Percentiles rank a stretch among this genome's conserved stretches.
Evolutionary conservation across 2,113 vertebrate species (phyloP).

Genomic region (Heliornis fulica): DNA sequence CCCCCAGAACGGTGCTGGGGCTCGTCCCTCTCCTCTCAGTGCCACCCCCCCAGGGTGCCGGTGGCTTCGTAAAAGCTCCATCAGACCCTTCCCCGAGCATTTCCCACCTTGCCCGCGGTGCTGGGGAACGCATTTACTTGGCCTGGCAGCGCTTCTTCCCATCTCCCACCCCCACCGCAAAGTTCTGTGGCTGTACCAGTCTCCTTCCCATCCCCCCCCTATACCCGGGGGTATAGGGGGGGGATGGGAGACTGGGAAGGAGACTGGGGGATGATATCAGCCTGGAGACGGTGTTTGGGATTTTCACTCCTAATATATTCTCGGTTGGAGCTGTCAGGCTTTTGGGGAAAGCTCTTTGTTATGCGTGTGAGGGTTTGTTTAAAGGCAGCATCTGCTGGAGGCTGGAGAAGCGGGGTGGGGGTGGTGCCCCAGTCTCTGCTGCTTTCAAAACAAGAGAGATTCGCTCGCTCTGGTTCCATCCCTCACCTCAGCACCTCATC

Average conservation of each 20-base stretch:
- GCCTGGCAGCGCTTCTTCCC: not conserved
- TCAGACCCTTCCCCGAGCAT: no score
- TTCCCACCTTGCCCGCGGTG: rapidly evolving
- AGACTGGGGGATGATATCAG: no score
- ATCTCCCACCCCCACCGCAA: no score
- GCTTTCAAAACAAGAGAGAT: not conserved
- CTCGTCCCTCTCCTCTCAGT: not conserved
- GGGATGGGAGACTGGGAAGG: no score
- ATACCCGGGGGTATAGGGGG: no score
- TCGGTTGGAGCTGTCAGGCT: not conserved
- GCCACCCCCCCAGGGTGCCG: no score
- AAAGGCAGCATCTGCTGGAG: not conserved
- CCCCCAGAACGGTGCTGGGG: no score
- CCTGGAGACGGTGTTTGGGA: not conserved
- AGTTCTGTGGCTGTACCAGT: no score
- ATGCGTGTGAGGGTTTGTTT: not conserved
- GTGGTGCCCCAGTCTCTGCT: not conserved
- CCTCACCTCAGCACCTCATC: not conserved
- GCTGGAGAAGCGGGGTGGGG: rapidly evolving
- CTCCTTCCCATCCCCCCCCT: not conserved
- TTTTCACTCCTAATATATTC: not conserved
- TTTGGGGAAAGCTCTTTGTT: not conserved
- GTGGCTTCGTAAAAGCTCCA: not conserved
- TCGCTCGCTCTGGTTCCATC: not conserved
- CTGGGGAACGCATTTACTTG: no score